A percentile compares a stretch with the other conserved stretches of the same genome.
phyloP scores from a whole-genome alignment of 2,113 vertebrate species.

The Galeopterus variegatus region DNA sequence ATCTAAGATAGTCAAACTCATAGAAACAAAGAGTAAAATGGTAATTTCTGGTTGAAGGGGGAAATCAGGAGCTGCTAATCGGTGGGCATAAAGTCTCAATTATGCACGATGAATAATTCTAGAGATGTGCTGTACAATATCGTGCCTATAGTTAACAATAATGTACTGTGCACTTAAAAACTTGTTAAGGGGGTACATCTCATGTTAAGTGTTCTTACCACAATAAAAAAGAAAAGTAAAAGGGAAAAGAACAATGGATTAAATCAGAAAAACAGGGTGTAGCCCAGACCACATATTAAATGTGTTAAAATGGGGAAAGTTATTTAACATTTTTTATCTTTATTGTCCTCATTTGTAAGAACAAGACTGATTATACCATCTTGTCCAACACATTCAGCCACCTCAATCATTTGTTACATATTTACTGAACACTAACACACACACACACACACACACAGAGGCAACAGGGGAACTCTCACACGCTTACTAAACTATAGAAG shows the following conservation, averaged over 20 bases:
- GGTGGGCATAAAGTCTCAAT: not conserved
- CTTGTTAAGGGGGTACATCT: not conserved
- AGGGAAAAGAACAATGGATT: not conserved
- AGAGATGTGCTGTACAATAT: not conserved
- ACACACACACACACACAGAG: not conserved
- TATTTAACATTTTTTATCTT: not conserved
- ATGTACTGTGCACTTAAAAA: not conserved
- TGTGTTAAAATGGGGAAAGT: not conserved
- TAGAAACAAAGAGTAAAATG: not conserved
- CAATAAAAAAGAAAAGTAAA: not conserved
- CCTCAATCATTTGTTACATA: not conserved
- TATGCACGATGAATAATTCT: not conserved
- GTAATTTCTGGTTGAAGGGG: not conserved
- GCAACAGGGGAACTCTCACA: not conserved
- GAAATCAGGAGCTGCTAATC: not conserved
- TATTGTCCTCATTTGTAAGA: not conserved
- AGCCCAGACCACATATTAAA: not conserved
- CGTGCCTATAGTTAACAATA: not conserved
- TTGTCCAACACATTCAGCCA: not conserved
- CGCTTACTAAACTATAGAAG: not conserved
- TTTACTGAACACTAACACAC: not conserved
- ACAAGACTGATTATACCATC: not conserved
- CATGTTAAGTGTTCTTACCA: not conserved
- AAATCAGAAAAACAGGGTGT: not conserved
- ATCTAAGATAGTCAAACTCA: not conserved